Evolutionary conservation across 1,140 invertebrate genomes (phyloP).

Genomic region (Heliconius hermathena): DNA sequence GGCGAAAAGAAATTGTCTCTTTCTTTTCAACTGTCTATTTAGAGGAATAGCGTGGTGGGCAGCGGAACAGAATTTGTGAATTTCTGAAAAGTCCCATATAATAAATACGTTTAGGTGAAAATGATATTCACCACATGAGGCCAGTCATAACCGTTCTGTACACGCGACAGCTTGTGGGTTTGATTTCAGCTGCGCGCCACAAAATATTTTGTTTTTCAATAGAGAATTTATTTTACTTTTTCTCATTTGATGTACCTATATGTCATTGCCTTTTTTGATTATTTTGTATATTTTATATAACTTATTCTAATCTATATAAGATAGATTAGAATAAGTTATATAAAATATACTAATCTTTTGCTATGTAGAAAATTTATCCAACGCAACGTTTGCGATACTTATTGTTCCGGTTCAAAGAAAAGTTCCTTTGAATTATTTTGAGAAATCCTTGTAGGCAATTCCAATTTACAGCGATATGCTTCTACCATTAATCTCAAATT

Average conservation of each 20-base stretch:
- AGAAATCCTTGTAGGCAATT: neutral
- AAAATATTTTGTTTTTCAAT: no score
- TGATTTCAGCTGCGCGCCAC: no score
- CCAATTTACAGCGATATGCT: neutral
- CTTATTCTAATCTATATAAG: neutral
- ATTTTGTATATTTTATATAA: neutral
- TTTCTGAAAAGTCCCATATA: no score
- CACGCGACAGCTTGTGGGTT: no score
- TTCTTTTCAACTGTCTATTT: neutral
- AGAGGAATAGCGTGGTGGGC: neutral
- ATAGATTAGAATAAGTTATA: no score
- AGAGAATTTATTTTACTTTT: no score
- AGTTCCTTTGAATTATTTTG: neutral
- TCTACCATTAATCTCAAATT: constrained; percentile 5
- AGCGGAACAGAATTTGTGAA: neutral
- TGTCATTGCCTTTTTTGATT: neutral
- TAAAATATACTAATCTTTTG: neutral
- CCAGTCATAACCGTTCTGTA: no score
- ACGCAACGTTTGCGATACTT: neutral
- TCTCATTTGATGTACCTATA: neutral
- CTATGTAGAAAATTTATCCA: neutral
- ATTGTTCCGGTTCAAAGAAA: neutral
- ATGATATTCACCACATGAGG: neutral
- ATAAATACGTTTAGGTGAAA: neutral
- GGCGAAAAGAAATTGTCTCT: neutral